These are phyloP conservation scores for Naso thynnoides DNA, from an alignment of 2,797 vertebrate species.

Conservation along the genomic window DNA sequence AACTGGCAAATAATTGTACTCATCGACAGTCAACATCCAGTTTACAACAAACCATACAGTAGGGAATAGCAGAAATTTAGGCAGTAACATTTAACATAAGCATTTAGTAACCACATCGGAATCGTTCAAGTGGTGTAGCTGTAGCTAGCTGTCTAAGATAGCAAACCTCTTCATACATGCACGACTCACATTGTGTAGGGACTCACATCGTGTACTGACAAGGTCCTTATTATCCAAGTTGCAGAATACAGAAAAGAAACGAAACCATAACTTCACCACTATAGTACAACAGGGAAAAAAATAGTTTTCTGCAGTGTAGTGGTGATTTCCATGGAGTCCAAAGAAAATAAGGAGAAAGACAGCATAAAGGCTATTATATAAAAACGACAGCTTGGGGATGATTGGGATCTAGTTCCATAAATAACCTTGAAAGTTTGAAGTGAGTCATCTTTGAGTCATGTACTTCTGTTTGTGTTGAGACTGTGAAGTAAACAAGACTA, in stretches of 20 bases:
- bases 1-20: no score
- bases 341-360: slow-evolving; percentile 9
- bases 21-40: no score
- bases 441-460: slow-evolving; percentile 19
- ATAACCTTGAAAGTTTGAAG: slow-evolving; percentile 18
- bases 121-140: no score
- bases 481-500: neutral
- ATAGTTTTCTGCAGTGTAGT: neutral
- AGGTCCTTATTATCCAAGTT: neutral
- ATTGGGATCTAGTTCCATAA: slow-evolving; percentile 12
- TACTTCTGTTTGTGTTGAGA: slow-evolving; percentile 10
- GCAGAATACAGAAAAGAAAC: slow-evolving; percentile 1
- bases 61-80: no score
- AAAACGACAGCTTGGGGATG: slow-evolving; percentile 11
- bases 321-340: slow-evolving; percentile 4
- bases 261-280: neutral
- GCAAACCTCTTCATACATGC: no score
- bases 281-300: neutral
- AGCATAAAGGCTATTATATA: neutral
- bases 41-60: no score
- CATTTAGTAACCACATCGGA: no score
- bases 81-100: no score
- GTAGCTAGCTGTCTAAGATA: no score
- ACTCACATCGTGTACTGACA: no score
- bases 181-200: no score